Evolutionary conservation across 2,888 invertebrate genomes (phyloP), one percentile per base, ranked within the genome.

Genomic region (Drosophila seclusa): DNA sequence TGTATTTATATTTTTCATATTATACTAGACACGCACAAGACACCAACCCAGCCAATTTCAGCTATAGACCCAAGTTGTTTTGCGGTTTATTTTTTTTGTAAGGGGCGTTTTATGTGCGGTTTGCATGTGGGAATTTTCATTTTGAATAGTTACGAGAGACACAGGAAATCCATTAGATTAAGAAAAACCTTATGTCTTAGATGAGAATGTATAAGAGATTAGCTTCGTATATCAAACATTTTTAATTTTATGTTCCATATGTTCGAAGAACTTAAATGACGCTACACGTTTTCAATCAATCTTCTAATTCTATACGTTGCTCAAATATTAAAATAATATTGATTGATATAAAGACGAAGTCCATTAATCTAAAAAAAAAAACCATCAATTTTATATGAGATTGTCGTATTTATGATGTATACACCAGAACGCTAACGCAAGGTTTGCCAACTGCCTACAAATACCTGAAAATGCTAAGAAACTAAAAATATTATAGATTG

Each of bases 61-160:
- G 57, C 70, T 58, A 78, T 68, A 74, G 69, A 65, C 66, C 38
- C 57, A 67, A 68, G 55, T 66, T 63, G 63, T 58, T 16, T 27
- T 21, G 62, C 61, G 65, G 58, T 50, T 29, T 57, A 5, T 78
- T 66, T 74, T 21, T 6, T 53, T 53, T 66, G 60, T 69, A 34
- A 67, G 78, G 76, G 77, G 80, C 76, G 80, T 80, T 88, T 83
- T 83, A 83, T 86, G 81, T 86, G 89, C 81, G 78, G 84, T 80
- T 83, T 87, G 87, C 89, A 86, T 89, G 87, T 87, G 83, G 74
- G 72, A 63, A 88, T 71, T 68, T 77, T 71, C 64, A 76, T 69
- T 61, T 70, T 55, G 29, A 50, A 29, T 48, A 54, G 71, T 45
- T 64, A 64, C 36, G 55, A 59, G 40, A 62, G 62, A 53, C 68